These are phyloP conservation scores for Muscicapa striata DNA, from an alignment of 2,797 vertebrate genomes.

Conservation along the genomic window DNA sequence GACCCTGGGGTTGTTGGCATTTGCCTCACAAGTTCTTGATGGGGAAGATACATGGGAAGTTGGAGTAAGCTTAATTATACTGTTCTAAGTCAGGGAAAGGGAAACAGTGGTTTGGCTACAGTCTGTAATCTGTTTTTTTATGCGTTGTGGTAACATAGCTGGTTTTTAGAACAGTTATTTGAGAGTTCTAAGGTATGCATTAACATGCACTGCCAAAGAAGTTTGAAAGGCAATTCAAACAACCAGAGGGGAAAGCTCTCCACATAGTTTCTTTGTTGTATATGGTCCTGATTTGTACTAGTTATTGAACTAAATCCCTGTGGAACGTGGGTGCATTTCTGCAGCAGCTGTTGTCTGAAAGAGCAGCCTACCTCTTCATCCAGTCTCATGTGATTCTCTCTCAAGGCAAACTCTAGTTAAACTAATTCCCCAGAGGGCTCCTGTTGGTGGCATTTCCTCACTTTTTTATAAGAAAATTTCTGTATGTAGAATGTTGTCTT, in stretches of 20 bases:
- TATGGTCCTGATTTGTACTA: not conserved
- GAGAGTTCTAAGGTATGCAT: not conserved
- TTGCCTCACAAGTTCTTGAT: not conserved
- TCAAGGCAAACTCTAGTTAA: not conserved
- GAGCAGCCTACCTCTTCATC: not conserved
- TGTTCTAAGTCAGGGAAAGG: not conserved
- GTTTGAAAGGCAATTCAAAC: not conserved
- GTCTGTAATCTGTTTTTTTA: not conserved
- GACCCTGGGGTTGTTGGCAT: not conserved
- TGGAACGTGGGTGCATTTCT: not conserved
- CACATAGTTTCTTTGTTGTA: not conserved
- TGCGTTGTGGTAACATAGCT: not conserved
- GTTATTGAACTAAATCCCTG: not conserved
- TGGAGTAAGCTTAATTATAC: not conserved
- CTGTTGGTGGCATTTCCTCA: not conserved
- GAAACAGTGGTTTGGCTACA: not conserved
- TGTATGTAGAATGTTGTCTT: not conserved
- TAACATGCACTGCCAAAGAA: not conserved
- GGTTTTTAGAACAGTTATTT: not conserved
- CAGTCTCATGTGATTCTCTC: not conserved
- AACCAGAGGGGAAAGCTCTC: not conserved
- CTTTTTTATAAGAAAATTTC: not conserved
- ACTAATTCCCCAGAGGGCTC: not conserved
- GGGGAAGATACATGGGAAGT: not conserved
- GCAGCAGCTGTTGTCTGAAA: not conserved